Conservation (phyloP, 2,113 vertebrate genomes). For the Craseonycteris thonglongyai region DNA sequence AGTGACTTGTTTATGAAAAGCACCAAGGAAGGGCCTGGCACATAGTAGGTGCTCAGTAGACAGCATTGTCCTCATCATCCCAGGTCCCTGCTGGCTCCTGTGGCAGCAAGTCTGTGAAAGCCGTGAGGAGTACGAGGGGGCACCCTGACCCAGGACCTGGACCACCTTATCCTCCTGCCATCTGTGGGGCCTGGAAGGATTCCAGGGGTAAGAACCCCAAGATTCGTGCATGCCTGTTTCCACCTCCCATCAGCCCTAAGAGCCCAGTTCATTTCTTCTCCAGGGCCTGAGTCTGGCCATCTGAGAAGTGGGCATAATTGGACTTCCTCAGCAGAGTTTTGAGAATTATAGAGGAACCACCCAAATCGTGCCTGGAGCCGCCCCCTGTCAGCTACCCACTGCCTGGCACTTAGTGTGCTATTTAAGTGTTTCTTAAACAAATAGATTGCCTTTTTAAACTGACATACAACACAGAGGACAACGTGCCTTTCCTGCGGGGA, state of each 20-base stretch:
- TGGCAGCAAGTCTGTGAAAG: not conserved
- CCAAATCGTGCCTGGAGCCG: not conserved
- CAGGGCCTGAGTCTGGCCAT: not conserved
- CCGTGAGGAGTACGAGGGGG: accelerated
- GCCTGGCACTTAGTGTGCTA: not conserved
- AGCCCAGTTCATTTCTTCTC: not conserved
- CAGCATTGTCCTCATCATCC: not conserved
- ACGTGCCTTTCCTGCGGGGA: not conserved
- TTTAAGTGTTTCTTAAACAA: not conserved
- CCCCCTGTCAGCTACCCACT: not conserved
- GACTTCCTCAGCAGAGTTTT: not conserved
- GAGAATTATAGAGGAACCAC: not conserved
- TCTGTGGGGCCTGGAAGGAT: not conserved
- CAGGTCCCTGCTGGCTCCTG: not conserved
- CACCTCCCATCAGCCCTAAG: not conserved
- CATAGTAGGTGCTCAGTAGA: not conserved
- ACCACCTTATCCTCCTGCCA: not conserved
- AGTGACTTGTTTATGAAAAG: not conserved
- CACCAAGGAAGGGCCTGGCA: not conserved
- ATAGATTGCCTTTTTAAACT: not conserved
- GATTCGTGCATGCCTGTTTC: not conserved
- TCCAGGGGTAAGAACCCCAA: not conserved
- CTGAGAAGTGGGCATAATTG: not conserved
- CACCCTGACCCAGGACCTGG: not conserved
- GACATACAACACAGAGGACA: not conserved